Evolutionary conservation across 2,888 invertebrate species (phyloP).

Genomic region (Caenorhabditis sp.): DNA sequence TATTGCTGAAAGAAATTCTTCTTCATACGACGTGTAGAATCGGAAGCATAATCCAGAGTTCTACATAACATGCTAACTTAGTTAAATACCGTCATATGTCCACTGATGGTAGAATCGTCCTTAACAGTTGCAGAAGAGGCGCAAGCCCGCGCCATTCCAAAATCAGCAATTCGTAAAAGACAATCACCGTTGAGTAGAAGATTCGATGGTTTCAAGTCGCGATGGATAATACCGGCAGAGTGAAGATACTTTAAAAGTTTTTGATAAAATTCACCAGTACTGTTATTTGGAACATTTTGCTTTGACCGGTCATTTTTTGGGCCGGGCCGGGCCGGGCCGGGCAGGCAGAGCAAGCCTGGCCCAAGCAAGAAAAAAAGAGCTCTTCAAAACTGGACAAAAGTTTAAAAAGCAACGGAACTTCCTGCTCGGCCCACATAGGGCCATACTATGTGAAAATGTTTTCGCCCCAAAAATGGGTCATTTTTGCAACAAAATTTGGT

Average conservation of each 20-base stretch:
- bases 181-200: slow-evolving; percentile 75
- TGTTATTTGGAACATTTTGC: slow-evolving; percentile 1
- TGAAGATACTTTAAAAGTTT: slow-evolving; percentile 72
- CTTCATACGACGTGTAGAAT: neutral
- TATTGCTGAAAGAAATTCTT: slow-evolving; percentile 71
- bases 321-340: no score
- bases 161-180: slow-evolving; percentile 74
- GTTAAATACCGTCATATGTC: slow-evolving; percentile 53
- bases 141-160: slow-evolving; percentile 72
- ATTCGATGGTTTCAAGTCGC: slow-evolving; percentile 74
- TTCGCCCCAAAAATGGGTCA: no score
- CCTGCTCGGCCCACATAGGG: no score
- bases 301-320: no score
- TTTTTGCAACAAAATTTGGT: no score
- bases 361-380: no score
- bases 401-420: no score
- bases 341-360: no score
- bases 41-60: no score
- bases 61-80: neutral
- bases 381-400: no score
- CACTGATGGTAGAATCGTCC: slow-evolving; percentile 34
- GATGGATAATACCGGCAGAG: slow-evolving; percentile 74
- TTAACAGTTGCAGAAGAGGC: slow-evolving; percentile 43
- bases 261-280: neutral
- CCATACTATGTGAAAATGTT: no score